Base-by-base conservation (phyloP, 1,140 invertebrate genomes). In the Bombus consobrinus region DNA sequence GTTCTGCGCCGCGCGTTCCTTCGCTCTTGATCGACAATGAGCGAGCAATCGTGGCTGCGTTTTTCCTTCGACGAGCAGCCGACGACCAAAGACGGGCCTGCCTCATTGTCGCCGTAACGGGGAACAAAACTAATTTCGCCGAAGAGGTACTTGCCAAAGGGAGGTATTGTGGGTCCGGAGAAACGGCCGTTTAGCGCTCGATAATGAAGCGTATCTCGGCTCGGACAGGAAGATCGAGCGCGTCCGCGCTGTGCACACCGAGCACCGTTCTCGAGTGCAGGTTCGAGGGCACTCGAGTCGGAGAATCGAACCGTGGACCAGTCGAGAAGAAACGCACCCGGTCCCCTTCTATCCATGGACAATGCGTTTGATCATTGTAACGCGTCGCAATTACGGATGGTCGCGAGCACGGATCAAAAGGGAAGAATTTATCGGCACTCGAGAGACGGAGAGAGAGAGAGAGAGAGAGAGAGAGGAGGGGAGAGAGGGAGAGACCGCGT, bases 41-140 rank as follows among this genome's bases (percentile, higher is more conserved):
- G 28, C 18, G 41, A 66, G 18, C 71, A 41, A 62, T 62, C 37
- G 15, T 41, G 64, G 13, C 28, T n/a, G 1, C 22, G 68, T 41
- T 74, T 82, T 32, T 64, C 41, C 41, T 64, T 57, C 43, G n/a
- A 43, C 8, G 43, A 80, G 1, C 3, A 32, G 39, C 15, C 37
- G 37, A 53, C 15, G 28, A 71, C n/a, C 74, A 69, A 80, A 32
- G 57, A 71, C 39, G n/a, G 64, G 64, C 6, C n/a, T 66, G 64
- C 6, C n/a, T 66, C 32, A 66, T 66, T 66, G 64, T 66, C 64
- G 64, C 64, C 64, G 64, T 18, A 32, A 32, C 25, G 28, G 34
- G 6, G 69, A 83, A 89, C 88, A 89, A 89, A 89, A 89, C 87
- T 68, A 80, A 89, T 89, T 89, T 89, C 83, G 76, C 71, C 15